Evolutionary conservation across 2,888 invertebrate species (phyloP).

Genomic region (Parelbella ahira): DNA sequence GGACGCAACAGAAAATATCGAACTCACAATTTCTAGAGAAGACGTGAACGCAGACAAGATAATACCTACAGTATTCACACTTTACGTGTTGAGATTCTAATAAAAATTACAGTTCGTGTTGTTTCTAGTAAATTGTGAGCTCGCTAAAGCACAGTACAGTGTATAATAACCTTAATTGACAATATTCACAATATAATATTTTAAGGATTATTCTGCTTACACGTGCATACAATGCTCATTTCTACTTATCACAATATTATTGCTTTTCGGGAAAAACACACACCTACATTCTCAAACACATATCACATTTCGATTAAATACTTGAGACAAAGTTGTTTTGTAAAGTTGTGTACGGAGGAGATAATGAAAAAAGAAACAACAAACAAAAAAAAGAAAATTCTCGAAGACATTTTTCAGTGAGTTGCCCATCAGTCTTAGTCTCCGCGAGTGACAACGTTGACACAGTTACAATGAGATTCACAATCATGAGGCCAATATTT

Average conservation of each 20-base stretch:
- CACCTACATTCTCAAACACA: constrained; percentile 63
- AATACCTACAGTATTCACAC: constrained; percentile 18
- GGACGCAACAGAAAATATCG: constrained; percentile 24
- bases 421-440: constrained; percentile 60
- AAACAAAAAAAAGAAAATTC: constrained; percentile 41
- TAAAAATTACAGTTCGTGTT: neutral
- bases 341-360: constrained; percentile 38
- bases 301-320: constrained; percentile 74
- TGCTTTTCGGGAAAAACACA: constrained; percentile 73
- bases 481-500: constrained; percentile 52
- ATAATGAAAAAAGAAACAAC: no score
- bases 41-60: constrained; percentile 21
- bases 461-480: constrained; percentile 36
- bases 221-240: constrained; percentile 53
- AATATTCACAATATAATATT: constrained; percentile 53
- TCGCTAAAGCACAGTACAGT: constrained; percentile 34
- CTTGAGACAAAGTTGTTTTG: constrained; percentile 41
- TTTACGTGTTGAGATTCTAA: no score
- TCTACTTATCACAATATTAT: constrained; percentile 75
- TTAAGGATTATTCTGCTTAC: constrained; percentile 49
- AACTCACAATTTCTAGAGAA: constrained; percentile 33
- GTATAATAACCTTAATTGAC: constrained; percentile 66
- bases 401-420: constrained; percentile 46
- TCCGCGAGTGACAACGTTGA: constrained; percentile 34
- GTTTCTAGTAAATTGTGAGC: constrained; percentile 34